A percentile compares a stretch with the other conserved stretches of the same genome.
Evolutionary conservation across 2,113 vertebrate species (phyloP).

Genomic region (Dromaius novaehollandiae): DNA sequence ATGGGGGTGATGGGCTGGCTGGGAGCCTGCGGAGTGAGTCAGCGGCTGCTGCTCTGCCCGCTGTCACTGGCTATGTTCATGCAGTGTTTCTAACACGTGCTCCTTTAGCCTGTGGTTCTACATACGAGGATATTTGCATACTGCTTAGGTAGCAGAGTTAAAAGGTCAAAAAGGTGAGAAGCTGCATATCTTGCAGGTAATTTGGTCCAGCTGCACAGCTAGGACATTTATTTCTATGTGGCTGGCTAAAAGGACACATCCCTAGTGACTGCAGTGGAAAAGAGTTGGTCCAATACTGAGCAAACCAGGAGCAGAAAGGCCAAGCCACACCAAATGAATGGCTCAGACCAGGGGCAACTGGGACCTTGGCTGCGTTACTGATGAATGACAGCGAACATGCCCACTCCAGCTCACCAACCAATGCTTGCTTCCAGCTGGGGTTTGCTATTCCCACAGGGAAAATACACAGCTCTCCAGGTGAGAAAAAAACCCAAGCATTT

Average conservation of each 20-base stretch:
- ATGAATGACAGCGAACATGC: neutral
- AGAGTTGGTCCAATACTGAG: neutral
- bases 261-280: neutral
- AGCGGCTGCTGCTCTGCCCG: neutral
- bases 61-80: neutral
- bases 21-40: fast-evolving
- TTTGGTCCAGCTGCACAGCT: neutral
- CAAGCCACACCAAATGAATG: neutral
- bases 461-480: neutral
- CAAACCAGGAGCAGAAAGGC: neutral
- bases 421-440: neutral
- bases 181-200: neutral
- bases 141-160: neutral
- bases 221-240: neutral
- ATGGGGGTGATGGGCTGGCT: neutral
- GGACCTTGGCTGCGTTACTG: neutral
- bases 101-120: neutral
- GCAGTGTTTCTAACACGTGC: neutral
- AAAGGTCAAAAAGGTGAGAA: neutral
- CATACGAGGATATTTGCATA: neutral
- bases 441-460: neutral
- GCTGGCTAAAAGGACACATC: neutral
- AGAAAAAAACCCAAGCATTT: neutral
- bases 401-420: neutral
- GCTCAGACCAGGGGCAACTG: neutral